These are phyloP conservation scores for Sceloporus tristichus DNA, from an alignment of 2,113 vertebrate genomes.

Conservation along the genomic window DNA sequence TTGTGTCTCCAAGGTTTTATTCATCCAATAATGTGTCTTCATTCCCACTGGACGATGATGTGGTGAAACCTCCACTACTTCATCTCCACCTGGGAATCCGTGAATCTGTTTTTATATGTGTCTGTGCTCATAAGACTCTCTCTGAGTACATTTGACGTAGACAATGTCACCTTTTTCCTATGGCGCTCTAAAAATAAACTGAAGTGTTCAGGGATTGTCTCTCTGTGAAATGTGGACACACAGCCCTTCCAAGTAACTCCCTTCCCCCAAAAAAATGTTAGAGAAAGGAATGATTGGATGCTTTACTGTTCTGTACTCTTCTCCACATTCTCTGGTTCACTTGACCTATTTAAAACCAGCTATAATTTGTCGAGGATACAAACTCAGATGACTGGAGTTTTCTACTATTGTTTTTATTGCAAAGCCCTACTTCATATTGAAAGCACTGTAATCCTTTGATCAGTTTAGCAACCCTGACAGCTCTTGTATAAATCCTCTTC, in stretches of 20 bases:
- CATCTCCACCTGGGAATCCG: constrained; percentile 2
- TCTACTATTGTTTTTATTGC: constrained; percentile 18
- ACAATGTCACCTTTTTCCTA: constrained; percentile 11
- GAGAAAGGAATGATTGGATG: not conserved
- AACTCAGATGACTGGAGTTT: not conserved
- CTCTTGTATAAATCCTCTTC: not conserved
- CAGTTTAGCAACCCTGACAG: constrained; percentile 17
- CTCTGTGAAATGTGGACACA: constrained; percentile 8
- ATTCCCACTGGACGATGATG: not conserved
- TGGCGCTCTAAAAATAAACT: constrained; percentile 51
- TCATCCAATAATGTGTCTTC: too few relatives aligned
- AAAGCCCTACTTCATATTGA: constrained; percentile 18
- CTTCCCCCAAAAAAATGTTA: not conserved
- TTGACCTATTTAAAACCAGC: constrained; percentile 12
- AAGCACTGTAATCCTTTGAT: constrained; percentile 15
- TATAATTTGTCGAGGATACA: constrained; percentile 34
- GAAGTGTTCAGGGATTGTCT: constrained; percentile 6
- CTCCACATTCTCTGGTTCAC: constrained; percentile 18
- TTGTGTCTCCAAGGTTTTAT: not conserved
- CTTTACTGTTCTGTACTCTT: not conserved
- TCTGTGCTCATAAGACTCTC: not conserved
- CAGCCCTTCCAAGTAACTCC: not conserved
- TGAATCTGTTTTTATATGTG: not conserved
- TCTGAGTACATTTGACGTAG: constrained; percentile 13
- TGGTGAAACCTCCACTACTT: constrained; percentile 2